Evolutionary conservation across 1,140 invertebrate genomes (phyloP).

Genomic region (Lordiphosa clarofinis): DNA sequence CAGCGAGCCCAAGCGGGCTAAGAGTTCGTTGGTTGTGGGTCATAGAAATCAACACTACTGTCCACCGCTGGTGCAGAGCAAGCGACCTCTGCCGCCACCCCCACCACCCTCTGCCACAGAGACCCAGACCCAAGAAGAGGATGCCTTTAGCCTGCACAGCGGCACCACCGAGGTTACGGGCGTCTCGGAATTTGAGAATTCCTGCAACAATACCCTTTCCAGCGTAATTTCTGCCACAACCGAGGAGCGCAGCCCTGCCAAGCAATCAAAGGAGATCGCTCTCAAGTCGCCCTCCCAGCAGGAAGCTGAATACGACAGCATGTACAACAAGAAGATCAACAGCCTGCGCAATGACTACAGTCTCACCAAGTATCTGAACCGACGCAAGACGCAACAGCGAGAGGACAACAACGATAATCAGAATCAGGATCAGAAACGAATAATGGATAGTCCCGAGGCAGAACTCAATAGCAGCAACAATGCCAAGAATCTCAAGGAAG

Average conservation of each 20-base stretch:
- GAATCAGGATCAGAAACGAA: conserved; percentile 14
- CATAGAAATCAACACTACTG: conserved; percentile 58
- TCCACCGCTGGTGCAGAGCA: conserved; percentile 44
- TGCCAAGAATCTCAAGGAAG: conserved; percentile 44
- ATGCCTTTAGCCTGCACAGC: conserved; percentile 68
- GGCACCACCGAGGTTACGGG: conserved; percentile 74
- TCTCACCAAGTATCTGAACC: conserved; percentile 75
- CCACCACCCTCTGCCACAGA: conserved; percentile 26
- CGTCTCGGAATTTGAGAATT: conserved; percentile 67
- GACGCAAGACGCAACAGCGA: conserved; percentile 52
- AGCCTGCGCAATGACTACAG: conserved; percentile 73
- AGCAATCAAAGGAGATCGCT: conserved; percentile 20
- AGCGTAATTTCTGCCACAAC: conserved; percentile 53
- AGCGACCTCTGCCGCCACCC: conserved; percentile 56
- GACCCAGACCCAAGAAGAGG: conserved; percentile 45
- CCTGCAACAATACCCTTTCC: conserved; percentile 64
- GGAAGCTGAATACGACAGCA: conserved; percentile 54
- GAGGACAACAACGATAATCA: conserved; percentile 10
- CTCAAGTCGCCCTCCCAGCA: background rate
- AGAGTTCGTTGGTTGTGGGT: no score
- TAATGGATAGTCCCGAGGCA: conserved; percentile 16
- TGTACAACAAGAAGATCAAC: conserved; percentile 69
- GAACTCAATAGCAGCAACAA: conserved; percentile 38
- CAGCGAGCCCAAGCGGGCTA: no score
- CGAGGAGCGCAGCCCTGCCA: conserved; percentile 18